phyloP scores from a whole-genome alignment of 2,797 vertebrate species.

The Holocentrus rufus region DNA sequence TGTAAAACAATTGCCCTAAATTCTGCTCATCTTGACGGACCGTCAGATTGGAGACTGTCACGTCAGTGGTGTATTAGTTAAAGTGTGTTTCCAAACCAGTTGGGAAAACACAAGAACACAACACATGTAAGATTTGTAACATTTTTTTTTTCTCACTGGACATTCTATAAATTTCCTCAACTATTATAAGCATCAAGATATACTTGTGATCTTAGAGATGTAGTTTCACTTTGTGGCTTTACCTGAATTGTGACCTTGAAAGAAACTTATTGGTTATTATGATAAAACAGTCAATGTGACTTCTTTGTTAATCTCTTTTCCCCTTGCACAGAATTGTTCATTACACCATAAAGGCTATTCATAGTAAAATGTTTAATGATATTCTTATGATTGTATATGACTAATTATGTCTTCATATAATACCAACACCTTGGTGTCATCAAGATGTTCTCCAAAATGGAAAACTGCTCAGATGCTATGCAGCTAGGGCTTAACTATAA shows the following conservation, averaged over 20 bases:
- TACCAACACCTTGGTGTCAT: too few relatives aligned
- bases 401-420: not conserved
- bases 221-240: too few relatives aligned
- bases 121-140: not conserved
- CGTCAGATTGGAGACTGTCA: constrained; percentile 17
- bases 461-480: not conserved
- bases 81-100: not conserved
- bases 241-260: not conserved
- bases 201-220: not conserved
- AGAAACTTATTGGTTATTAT: not conserved
- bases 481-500: not conserved
- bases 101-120: not conserved
- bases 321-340: not conserved
- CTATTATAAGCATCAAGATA: not conserved
- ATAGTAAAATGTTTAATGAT: not conserved
- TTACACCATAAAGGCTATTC: not conserved
- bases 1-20: too few relatives aligned
- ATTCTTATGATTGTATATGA: not conserved
- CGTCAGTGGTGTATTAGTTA: not conserved
- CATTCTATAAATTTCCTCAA: not conserved
- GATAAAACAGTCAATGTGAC: not conserved
- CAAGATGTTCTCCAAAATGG: not conserved
- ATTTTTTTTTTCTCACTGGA: not conserved
- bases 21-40: too few relatives aligned
- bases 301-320: not conserved